Base-by-base conservation (phyloP, 2,888 invertebrate species). In the Calameuta pallipes region DNA sequence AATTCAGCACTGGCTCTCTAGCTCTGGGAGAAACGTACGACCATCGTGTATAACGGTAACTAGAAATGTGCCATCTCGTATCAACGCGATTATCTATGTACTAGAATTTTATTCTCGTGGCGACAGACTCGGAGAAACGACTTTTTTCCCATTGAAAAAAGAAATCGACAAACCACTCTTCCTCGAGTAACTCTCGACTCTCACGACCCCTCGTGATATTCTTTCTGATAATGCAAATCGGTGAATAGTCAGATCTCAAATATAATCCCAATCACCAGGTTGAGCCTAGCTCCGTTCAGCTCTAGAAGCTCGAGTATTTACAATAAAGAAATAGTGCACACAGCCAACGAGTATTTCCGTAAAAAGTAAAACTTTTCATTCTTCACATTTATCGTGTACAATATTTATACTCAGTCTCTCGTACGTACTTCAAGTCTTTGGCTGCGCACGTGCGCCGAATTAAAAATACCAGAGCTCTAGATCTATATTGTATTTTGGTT, bases 1-100 rank as follows among this genome's bases (percentile, higher is more conserved):
- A 84, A 68, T 76, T 79, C 79, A 75, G 78, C 76, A 76, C 78
- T 75, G 74, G 80, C 78, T 78, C 80, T 56, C 78, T 76, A 76
- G 34, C 77, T 79, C 79, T 35, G 74, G 34, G 74, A 70, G 70
- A 71, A 74, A 75, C 33, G 41, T 68, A 69, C 75, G 75, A 30
- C 76, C 73, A 74, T 79, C 78, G 79, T 37, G 31, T 41, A 30
- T 41, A 56, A 56, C 56, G 56, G 56, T 56, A 56, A 56, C 56
- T 56, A 56, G 23, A 23, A 56, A 56, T 56, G 56, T 56, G 56
- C 56, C 56, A 56, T 56, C 56, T 9, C 23, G 56, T 56, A 56
- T 56, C 56, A 56, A 15, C 56, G 56, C 56, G 56, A 56, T 56
- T 56, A 56, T 56, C 56, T 56, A 56, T 56, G 56, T 56, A 56